Evolutionary conservation across 1,140 invertebrate genomes (phyloP).

Genomic region (Bombus sylvicola): DNA sequence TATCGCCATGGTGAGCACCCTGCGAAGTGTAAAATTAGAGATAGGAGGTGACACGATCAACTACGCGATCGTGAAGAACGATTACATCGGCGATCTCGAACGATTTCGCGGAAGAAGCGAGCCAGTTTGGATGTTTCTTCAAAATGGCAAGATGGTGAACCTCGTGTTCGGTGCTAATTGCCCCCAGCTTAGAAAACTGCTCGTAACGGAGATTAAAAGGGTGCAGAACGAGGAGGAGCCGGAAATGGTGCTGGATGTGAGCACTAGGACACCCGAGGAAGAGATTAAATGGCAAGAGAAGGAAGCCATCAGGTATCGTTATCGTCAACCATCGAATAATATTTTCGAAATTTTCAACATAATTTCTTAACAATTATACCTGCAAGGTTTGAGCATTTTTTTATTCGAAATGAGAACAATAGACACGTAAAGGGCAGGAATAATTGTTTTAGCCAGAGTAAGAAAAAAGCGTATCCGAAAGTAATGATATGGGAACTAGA

Average conservation of each 20-base stretch:
- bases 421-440: no score
- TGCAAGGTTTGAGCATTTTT: background rate
- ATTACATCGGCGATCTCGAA: constrained; percentile 88
- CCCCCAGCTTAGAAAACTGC: constrained; percentile 87
- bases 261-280: constrained; percentile 43
- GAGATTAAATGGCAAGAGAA: constrained; percentile 55
- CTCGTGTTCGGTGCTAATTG: constrained; percentile 93
- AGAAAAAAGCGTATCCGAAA: no score
- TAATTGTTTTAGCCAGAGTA: no score
- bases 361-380: no score
- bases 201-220: constrained; percentile 88
- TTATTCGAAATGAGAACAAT: background rate
- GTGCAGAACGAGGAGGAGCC: constrained; percentile 57
- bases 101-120: constrained; percentile 93
- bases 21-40: constrained; percentile 94
- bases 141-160: constrained; percentile 91
- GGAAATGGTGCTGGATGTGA: constrained; percentile 30
- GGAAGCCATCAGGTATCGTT: constrained; percentile 68
- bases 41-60: constrained; percentile 90
- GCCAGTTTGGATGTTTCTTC: constrained; percentile 93
- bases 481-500: background rate
- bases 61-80: constrained; percentile 88
- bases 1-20: constrained; percentile 90
- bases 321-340: no score
- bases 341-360: background rate